These are phyloP conservation scores for Xenopus tropicalis DNA, from an alignment of 2,113 vertebrate species.

Conservation along the genomic window DNA sequence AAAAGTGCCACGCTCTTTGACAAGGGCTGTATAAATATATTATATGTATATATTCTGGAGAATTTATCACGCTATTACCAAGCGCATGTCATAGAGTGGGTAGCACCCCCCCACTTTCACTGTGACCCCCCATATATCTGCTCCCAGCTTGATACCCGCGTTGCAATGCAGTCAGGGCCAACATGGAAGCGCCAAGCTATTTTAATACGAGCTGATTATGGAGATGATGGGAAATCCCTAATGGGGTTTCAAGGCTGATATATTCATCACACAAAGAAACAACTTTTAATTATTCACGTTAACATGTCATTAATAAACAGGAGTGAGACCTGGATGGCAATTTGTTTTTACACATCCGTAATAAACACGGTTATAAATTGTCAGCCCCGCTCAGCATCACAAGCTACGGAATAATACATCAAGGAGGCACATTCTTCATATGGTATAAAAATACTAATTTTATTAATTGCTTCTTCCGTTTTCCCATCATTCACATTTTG, in stretches of 20 bases:
- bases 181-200: conserved; percentile 6
- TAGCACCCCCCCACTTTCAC: neutral
- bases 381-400: conserved; percentile 15
- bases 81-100: neutral
- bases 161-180: neutral
- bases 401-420: neutral
- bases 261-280: conserved; percentile 40
- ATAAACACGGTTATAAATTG: conserved; percentile 30
- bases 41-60: no score
- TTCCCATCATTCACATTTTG: no score
- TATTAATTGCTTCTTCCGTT: no score
- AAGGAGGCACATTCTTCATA: neutral
- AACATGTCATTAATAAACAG: conserved; percentile 42
- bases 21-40: no score
- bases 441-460: no score
- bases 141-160: neutral
- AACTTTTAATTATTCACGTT: conserved; percentile 44
- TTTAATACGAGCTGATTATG: conserved; percentile 35
- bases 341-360: conserved; percentile 4
- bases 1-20: no score
- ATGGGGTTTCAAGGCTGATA: conserved; percentile 34
- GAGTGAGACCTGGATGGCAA: conserved; percentile 18
- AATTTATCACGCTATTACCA: no score
- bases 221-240: conserved; percentile 28
- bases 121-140: neutral